Conservation (phyloP, 2,113 vertebrate species). For the Lutjanus erythropterus region DNA sequence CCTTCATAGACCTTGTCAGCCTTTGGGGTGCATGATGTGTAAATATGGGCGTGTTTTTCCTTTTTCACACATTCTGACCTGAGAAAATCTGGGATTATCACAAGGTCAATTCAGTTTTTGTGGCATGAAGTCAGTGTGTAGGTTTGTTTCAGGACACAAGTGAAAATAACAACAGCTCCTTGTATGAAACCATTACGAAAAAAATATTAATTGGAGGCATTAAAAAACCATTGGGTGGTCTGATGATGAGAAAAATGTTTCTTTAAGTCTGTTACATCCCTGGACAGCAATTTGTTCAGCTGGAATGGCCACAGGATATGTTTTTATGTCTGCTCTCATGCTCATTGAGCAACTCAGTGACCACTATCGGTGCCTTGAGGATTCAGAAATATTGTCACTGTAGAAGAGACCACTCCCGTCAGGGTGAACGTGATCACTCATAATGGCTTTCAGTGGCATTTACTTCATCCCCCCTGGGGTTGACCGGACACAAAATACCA, state of each 20-base stretch:
- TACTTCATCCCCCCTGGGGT: slow-evolving; percentile 40
- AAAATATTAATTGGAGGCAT: neutral
- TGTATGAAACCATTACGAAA: accelerated
- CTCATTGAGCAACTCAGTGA: slow-evolving; percentile 38
- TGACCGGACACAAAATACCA: slow-evolving; percentile 28
- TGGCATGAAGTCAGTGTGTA: too few relatives aligned
- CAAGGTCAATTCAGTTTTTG: too few relatives aligned
- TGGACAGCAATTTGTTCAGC: neutral
- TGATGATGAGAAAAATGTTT: neutral
- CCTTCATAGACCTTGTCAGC: too few relatives aligned
- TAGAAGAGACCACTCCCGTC: slow-evolving; percentile 38
- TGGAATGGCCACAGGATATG: slow-evolving; percentile 11
- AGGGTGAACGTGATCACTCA: slow-evolving; percentile 5
- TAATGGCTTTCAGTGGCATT: slow-evolving; percentile 60
- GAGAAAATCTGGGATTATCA: too few relatives aligned
- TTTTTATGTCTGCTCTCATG: slow-evolving; percentile 20
- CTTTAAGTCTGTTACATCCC: neutral
- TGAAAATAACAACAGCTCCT: neutral
- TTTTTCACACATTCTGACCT: too few relatives aligned
- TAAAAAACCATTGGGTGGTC: neutral
- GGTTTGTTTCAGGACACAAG: slow-evolving; percentile 8
- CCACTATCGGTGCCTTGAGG: slow-evolving; percentile 19
- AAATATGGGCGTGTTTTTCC: too few relatives aligned
- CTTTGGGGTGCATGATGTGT: too few relatives aligned
- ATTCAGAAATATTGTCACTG: neutral